Evolutionary conservation across 2,113 vertebrate genomes (phyloP).

Genomic region (Sitta europaea): DNA sequence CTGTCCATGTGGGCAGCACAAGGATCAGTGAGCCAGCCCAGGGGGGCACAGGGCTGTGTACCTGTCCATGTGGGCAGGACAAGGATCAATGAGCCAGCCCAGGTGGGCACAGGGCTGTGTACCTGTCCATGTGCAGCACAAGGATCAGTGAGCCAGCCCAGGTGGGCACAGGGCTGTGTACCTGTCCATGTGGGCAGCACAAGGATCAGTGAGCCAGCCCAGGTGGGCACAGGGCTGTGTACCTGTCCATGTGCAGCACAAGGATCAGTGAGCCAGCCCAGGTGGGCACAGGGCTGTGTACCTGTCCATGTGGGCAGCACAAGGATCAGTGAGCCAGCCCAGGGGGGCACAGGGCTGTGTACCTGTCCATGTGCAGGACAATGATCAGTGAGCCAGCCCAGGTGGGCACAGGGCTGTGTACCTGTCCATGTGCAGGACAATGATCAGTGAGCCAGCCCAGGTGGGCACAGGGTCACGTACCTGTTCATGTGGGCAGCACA

Average conservation of each 20-base stretch:
- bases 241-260: neutral
- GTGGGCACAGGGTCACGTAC: too few species aligned
- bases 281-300: accelerated
- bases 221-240: too few species aligned
- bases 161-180: accelerated
- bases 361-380: neutral
- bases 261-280: neutral
- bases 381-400: neutral
- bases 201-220: accelerated
- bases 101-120: too few species aligned
- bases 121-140: neutral
- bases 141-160: neutral
- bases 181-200: neutral
- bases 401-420: accelerated
- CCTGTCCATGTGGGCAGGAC: neutral
- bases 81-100: accelerated
- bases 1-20: accelerated
- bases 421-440: neutral
- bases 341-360: too few species aligned
- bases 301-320: neutral
- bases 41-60: accelerated
- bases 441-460: too few species aligned
- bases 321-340: accelerated
- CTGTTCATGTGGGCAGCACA: accelerated
- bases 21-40: neutral